These are phyloP conservation scores for Takifugu bimaculatus DNA, from an alignment of 2,113 vertebrate genomes.

Conservation along the genomic window DNA sequence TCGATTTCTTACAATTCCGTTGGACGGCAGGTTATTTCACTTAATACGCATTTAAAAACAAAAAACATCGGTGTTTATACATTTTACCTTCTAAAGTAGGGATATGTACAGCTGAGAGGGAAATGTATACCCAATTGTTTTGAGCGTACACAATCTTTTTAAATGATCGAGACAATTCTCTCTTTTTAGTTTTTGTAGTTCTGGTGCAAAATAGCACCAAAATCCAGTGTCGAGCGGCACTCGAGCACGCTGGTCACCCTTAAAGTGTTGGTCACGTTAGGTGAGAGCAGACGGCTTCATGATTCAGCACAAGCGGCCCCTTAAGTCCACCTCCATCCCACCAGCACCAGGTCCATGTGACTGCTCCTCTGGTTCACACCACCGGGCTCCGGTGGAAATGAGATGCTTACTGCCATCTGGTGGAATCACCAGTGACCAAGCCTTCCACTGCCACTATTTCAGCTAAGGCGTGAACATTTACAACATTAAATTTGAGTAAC, in stretches of 20 bases:
- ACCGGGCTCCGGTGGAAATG: constrained; percentile 24
- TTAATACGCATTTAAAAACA: too few species aligned
- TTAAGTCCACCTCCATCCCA: constrained; percentile 41
- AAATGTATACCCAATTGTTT: background rate
- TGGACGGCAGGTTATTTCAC: too few species aligned
- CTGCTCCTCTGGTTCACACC: constrained; percentile 47
- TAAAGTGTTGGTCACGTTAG: constrained; percentile 6
- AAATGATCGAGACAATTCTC: too few species aligned
- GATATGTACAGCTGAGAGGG: background rate
- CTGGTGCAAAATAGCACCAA: background rate
- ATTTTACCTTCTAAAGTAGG: background rate
- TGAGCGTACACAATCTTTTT: too few species aligned
- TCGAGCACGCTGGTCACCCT: constrained; percentile 11
- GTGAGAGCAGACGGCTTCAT: constrained; percentile 31
- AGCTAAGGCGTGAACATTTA: background rate
- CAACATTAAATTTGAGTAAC: background rate
- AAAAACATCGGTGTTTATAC: too few species aligned
- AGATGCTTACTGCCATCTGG: constrained; percentile 66
- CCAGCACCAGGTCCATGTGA: constrained; percentile 68
- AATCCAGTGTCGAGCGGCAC: background rate
- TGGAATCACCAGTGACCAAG: constrained; percentile 38
- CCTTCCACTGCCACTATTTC: constrained; percentile 14
- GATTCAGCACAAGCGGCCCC: constrained; percentile 28
- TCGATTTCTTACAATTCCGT: too few species aligned
- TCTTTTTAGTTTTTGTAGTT: too few species aligned